These are phyloP conservation scores for Nephrocerus scutellatus DNA, from an alignment of 2,888 invertebrate species.

Conservation along the genomic window DNA sequence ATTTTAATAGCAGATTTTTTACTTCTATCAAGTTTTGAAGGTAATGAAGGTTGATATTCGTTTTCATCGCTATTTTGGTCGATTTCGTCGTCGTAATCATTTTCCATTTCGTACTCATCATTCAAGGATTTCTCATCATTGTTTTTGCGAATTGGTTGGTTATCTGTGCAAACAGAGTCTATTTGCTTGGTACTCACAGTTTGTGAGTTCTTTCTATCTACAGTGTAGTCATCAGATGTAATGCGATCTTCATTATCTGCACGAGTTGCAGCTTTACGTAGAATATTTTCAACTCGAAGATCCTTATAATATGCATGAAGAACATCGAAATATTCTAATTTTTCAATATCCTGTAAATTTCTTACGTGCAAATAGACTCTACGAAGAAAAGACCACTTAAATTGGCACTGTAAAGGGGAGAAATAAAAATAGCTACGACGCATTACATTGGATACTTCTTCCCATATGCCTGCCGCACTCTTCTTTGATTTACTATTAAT, in stretches of 20 bases:
- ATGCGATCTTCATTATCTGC: constrained; percentile 10
- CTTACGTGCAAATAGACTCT: constrained; percentile 8
- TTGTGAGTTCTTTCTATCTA: too few species aligned
- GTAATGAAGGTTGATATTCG: too few species aligned
- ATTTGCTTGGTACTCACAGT: too few species aligned
- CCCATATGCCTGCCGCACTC: constrained; percentile 16
- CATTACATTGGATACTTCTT: constrained; percentile 5
- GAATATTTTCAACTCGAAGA: constrained; percentile 1
- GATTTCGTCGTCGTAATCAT: too few species aligned
- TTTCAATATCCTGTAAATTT: constrained; percentile 7
- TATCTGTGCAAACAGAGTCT: too few species aligned
- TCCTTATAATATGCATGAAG: constrained; percentile 7
- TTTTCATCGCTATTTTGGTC: too few species aligned
- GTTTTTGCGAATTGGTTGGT: too few species aligned
- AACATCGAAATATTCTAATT: constrained; percentile 8
- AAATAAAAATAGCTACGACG: constrained; percentile 1
- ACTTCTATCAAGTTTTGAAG: too few species aligned
- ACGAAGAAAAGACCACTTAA: constrained; percentile 8
- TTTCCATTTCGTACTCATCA: too few species aligned
- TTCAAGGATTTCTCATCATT: too few species aligned
- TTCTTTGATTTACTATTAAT: constrained; percentile 7
- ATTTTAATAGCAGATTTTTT: too few species aligned
- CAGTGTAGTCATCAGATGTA: constrained; percentile 2
- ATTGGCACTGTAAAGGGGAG: constrained; percentile 9
- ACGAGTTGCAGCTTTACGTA: constrained; percentile 1